Evolutionary conservation across 2,113 vertebrate species (phyloP).

Genomic region (Cyprinodon tularosa): DNA sequence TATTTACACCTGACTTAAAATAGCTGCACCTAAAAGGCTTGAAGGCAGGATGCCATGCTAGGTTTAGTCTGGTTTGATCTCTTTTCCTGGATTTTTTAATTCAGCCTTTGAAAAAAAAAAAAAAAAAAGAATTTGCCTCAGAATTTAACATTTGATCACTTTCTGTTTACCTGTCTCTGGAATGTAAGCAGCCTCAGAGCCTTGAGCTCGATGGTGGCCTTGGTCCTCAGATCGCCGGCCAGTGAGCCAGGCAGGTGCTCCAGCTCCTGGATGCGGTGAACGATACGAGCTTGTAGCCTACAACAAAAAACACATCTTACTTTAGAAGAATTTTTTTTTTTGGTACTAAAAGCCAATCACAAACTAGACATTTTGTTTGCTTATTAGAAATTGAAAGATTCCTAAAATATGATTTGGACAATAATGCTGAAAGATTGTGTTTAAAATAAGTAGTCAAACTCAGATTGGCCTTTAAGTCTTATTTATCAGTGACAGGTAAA

Average conservation of each 20-base stretch:
- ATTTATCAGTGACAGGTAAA: too few relatives aligned
- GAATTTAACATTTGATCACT: not conserved
- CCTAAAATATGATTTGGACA: not conserved
- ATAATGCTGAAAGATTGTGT: not conserved
- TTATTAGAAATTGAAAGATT: not conserved
- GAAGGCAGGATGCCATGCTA: too few relatives aligned
- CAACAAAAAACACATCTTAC: rapidly evolving
- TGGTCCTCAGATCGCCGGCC: constrained; percentile 93
- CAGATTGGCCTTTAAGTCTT: too few relatives aligned
- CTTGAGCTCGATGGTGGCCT: constrained; percentile 97
- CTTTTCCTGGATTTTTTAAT: too few relatives aligned
- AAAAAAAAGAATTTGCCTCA: not conserved
- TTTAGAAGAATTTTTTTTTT: not conserved
- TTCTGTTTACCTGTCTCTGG: constrained; percentile 88
- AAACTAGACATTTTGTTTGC: too few relatives aligned
- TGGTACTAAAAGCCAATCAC: not conserved
- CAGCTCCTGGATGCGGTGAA: constrained; percentile 95
- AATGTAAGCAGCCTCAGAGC: constrained; percentile 96
- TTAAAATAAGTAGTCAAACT: too few relatives aligned
- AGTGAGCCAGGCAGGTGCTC: constrained; percentile 94
- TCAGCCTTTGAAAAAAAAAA: not conserved
- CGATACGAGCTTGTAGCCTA: constrained; percentile 94
- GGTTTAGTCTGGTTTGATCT: too few relatives aligned
- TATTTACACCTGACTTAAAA: too few relatives aligned
- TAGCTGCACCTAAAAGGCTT: too few relatives aligned